phyloP scores from a whole-genome alignment of 2,797 vertebrate species.

The Ibycter americanus region DNA sequence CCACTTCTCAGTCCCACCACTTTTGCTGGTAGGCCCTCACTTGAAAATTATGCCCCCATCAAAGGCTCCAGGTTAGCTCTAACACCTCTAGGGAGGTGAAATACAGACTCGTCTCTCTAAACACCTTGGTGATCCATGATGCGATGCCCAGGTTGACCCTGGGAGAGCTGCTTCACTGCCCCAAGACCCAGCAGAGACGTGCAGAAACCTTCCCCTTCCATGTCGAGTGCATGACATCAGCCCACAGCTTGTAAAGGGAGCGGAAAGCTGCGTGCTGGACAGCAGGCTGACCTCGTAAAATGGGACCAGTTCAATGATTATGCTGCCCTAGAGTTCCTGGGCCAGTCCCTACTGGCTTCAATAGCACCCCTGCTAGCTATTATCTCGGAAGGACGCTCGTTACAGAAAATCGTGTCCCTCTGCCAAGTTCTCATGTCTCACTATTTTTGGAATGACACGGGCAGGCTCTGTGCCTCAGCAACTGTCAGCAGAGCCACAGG shows the following conservation, averaged over 20 bases:
- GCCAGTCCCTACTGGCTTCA: not conserved
- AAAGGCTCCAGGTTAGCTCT: not conserved
- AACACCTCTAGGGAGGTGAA: not conserved
- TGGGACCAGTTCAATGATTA: not conserved
- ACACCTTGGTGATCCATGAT: not conserved
- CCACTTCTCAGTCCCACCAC: not conserved
- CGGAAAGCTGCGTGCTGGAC: not conserved
- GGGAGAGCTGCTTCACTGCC: not conserved
- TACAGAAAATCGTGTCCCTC: not conserved
- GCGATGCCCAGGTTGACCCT: fast-evolving
- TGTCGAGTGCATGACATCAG: not conserved
- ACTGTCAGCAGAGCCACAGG: not conserved
- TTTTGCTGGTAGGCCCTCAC: not conserved
- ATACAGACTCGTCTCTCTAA: not conserved
- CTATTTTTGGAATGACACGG: not conserved
- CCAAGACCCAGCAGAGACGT: not conserved
- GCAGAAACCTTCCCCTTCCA: not conserved
- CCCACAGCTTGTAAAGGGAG: not conserved
- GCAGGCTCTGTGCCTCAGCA: constrained; percentile 19
- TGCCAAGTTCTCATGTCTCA: not conserved
- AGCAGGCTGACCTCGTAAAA: not conserved
- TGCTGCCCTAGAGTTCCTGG: not conserved
- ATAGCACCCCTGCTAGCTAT: not conserved
- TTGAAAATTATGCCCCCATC: not conserved
- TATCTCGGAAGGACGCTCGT: not conserved